phyloP scores from a whole-genome alignment of 2,888 invertebrate species.

The Lathronympha strigana region DNA sequence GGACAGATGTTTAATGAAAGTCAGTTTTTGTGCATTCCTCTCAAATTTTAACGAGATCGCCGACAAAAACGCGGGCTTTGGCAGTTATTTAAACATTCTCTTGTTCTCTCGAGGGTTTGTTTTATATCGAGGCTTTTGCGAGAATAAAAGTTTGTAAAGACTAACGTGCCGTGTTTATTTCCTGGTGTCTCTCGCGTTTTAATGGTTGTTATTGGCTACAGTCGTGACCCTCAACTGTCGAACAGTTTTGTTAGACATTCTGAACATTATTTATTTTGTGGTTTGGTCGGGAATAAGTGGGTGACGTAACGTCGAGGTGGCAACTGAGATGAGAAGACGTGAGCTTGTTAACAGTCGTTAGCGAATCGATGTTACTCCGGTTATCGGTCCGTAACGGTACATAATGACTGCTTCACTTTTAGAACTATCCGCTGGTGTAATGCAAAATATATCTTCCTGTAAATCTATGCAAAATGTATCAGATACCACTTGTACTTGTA shows the following conservation, averaged over 20 bases:
- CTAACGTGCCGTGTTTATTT: slow-evolving; percentile 37
- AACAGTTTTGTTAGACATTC: not conserved
- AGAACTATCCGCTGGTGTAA: slow-evolving; percentile 12
- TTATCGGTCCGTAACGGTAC: slow-evolving; percentile 56
- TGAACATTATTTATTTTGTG: slow-evolving; percentile 42
- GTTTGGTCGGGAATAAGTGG: slow-evolving; percentile 47
- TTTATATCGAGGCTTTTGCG: slow-evolving; percentile 54
- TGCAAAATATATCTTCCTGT: slow-evolving; percentile 11
- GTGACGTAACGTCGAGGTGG: slow-evolving; percentile 50
- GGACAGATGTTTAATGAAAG: slow-evolving; percentile 70
- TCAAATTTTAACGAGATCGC: slow-evolving; percentile 69
- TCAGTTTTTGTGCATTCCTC: slow-evolving; percentile 70
- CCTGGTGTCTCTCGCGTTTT: slow-evolving; percentile 44
- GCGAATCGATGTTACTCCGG: slow-evolving; percentile 54
- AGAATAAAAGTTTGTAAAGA: slow-evolving; percentile 41
- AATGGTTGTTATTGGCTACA: not conserved
- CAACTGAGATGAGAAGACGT: slow-evolving; percentile 50
- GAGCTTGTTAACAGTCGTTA: slow-evolving; percentile 64
- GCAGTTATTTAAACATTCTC: slow-evolving; percentile 72
- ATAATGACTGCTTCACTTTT: slow-evolving; percentile 43
- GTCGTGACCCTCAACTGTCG: not conserved
- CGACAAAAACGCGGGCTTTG: slow-evolving; percentile 66
- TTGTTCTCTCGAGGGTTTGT: slow-evolving; percentile 59
- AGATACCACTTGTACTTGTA: too few species aligned
- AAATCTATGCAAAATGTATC: too few species aligned